Evolutionary conservation across 1,140 invertebrate genomes (phyloP).

Genomic region (Lordiphosa clarofinis): DNA sequence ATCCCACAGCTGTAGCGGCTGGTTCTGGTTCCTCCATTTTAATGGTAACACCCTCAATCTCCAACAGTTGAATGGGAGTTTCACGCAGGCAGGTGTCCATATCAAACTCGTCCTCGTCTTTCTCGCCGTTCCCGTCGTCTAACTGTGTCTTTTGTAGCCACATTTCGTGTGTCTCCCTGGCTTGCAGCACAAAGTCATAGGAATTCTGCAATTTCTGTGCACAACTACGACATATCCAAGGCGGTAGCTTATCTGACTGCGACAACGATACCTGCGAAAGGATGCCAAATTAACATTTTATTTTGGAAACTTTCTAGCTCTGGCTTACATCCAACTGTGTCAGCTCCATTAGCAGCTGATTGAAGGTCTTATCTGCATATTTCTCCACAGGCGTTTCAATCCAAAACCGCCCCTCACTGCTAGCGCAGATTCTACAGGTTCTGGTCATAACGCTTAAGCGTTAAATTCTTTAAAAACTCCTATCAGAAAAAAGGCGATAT

Average conservation of each 20-base stretch:
- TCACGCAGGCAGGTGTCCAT: slow-evolving; percentile 42
- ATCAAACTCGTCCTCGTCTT: slow-evolving; percentile 1
- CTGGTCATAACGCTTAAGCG: slow-evolving; percentile 31
- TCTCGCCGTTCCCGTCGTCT: background rate
- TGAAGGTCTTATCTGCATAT: slow-evolving; percentile 51
- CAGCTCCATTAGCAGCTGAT: slow-evolving; percentile 43
- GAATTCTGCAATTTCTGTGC: slow-evolving; percentile 37
- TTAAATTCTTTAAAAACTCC: background rate
- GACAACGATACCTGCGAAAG: slow-evolving; percentile 27
- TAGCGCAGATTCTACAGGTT: slow-evolving; percentile 50
- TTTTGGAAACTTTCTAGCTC: background rate
- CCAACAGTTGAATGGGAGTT: slow-evolving; percentile 51
- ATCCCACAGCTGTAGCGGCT: background rate
- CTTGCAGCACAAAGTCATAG: slow-evolving; percentile 53
- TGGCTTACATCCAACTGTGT: slow-evolving; percentile 42
- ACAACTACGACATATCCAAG: slow-evolving; percentile 50
- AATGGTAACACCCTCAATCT: slow-evolving; percentile 52
- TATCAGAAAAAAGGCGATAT: background rate
- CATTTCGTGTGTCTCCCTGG: slow-evolving; percentile 36
- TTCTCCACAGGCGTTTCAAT: slow-evolving; percentile 57
- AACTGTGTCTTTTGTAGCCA: slow-evolving; percentile 30
- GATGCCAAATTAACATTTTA: background rate
- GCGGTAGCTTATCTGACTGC: slow-evolving; percentile 37
- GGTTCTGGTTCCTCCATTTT: slow-evolving; percentile 47
- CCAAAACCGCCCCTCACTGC: slow-evolving; percentile 48